Percentiles rank a stretch among this genome's conserved stretches.
Evolutionary conservation across 1,140 invertebrate genomes (phyloP).

Genomic region (Lordiphosa clarofinis): DNA sequence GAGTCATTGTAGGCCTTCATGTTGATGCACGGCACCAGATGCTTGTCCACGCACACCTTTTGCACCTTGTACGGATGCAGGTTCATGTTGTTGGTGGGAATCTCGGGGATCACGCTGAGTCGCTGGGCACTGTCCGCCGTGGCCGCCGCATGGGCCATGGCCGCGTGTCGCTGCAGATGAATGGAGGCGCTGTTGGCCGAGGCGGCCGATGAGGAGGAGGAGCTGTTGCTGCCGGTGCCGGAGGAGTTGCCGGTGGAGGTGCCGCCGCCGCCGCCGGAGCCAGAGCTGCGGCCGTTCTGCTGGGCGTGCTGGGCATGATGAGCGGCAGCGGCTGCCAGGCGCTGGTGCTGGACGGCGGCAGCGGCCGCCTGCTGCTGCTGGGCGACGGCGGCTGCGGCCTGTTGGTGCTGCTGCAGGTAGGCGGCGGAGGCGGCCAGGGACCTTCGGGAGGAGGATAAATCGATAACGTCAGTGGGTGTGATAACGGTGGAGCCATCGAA

Average conservation of each 20-base stretch:
- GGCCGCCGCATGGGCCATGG: conserved; percentile 60
- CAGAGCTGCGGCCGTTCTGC: conserved; percentile 47
- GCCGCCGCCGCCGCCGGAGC: conserved; percentile 38
- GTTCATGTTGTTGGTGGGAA: conserved; percentile 63
- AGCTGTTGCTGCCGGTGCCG: conserved; percentile 14
- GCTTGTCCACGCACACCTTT: conserved; percentile 88
- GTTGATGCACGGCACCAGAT: conserved; percentile 91
- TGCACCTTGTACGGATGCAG: conserved; percentile 84
- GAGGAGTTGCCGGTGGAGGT: conserved; percentile 9
- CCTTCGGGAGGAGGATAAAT: conserved; percentile 80
- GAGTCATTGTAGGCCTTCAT: conserved; percentile 90
- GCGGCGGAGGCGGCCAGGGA: conserved; percentile 71
- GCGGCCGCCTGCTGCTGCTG: conserved; percentile 53
- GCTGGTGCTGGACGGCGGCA: conserved; percentile 53
- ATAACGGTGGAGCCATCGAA: conserved; percentile 37
- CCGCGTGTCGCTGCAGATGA: conserved; percentile 78
- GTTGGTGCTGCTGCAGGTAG: conserved; percentile 65
- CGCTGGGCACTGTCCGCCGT: conserved; percentile 55
- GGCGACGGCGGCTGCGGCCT: conserved; percentile 36
- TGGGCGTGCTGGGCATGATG: conserved; percentile 56
- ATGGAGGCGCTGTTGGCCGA: conserved; percentile 65
- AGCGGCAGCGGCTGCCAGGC: conserved; percentile 36
- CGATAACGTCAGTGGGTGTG: conserved; percentile 78
- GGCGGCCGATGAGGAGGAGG: conserved; percentile 20
- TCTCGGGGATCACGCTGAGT: conserved; percentile 69